A percentile compares a stretch with the other conserved stretches of the same genome.
Conservation (phyloP, 23 tunicate genomes). For the Halocynthia roretzi region DNA sequence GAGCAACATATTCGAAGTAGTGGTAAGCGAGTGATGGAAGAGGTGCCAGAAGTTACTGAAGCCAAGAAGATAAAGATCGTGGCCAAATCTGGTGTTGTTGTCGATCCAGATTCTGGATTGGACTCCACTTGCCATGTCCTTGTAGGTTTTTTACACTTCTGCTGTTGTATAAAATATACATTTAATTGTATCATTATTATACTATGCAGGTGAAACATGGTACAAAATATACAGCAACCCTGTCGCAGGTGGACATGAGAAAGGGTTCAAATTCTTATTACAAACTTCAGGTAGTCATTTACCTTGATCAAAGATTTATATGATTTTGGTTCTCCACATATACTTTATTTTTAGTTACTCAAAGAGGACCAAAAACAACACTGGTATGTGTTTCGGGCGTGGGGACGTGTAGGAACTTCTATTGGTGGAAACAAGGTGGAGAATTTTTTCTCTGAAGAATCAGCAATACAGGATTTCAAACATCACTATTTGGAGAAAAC, state of each 20-base stretch:
- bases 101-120: slow-evolving; percentile 78
- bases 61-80: slow-evolving; percentile 64
- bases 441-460: slow-evolving; percentile 28
- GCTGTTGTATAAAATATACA: not conserved
- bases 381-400: slow-evolving; percentile 80
- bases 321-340: not conserved
- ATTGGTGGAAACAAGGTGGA: slow-evolving; percentile 92
- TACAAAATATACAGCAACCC: slow-evolving; percentile 76
- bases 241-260: slow-evolving; percentile 84
- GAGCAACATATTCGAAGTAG: slow-evolving; percentile 20
- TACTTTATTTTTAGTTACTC: slow-evolving; percentile 22
- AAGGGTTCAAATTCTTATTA: slow-evolving; percentile 85
- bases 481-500: slow-evolving; percentile 74
- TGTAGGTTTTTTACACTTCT: slow-evolving; percentile 1
- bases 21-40: slow-evolving; percentile 15
- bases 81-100: slow-evolving; percentile 82
- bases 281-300: slow-evolving; percentile 52
- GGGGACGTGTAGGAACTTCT: slow-evolving; percentile 94
- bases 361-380: slow-evolving; percentile 1
- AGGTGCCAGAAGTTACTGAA: not conserved
- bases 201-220: slow-evolving; percentile 9
- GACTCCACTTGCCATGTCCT: slow-evolving; percentile 39
- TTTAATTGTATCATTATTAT: not conserved
- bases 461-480: slow-evolving; percentile 35
- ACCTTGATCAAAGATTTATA: no score